Evolutionary conservation across 2,888 invertebrate species (phyloP), one percentile per base, ranked within the genome.

Genomic region (Pandemis cinnamomeana): DNA sequence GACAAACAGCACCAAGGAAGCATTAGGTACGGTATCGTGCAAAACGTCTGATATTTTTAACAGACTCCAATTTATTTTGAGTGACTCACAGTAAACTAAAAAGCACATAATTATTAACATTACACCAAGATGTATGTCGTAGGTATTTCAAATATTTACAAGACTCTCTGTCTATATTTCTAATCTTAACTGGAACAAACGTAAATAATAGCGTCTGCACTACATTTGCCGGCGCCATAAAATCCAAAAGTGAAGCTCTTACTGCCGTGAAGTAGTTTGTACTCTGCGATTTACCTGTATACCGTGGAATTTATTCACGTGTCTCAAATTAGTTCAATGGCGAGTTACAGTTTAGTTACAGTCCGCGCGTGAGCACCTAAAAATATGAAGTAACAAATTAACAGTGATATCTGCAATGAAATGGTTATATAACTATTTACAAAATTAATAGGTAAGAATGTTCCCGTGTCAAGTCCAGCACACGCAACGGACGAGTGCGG

Each of bases 181-280:
- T 81, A 72, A 60, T 81, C 76, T 41, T 67, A 77, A 73, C 80
- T 79, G 78, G 79, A 76, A 71, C 77, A 77, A 80, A 81, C 81
- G 81, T 86, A 86, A 85, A 86, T 86, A 84, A 81, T 63, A 66
- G 60, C 67, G 71, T 73, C 69, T 75, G 73, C 69, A 75, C 71
- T 77, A 71, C 67, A 75, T 75, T 75, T 53, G 48, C 71, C 71
- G 67, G 66, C 67, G 69, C 71, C 73, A 62, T 75, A 75, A 77
- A 77, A 75, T 55, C 51, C 60, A 66, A 36, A 63, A 44, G 64
- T 44, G 67, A 55, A 64, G 64, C 69, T 72, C 63, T 67, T 55
- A 71, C 67, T 68, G 67, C 64, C 55, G 27, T 7, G 11, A 72
- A 53, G 55, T 53, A 62, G 67, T 36, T 51, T 48, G 51, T 53